Evolutionary conservation across 2,113 vertebrate species (phyloP).

Genomic region (Scatophagus argus): DNA sequence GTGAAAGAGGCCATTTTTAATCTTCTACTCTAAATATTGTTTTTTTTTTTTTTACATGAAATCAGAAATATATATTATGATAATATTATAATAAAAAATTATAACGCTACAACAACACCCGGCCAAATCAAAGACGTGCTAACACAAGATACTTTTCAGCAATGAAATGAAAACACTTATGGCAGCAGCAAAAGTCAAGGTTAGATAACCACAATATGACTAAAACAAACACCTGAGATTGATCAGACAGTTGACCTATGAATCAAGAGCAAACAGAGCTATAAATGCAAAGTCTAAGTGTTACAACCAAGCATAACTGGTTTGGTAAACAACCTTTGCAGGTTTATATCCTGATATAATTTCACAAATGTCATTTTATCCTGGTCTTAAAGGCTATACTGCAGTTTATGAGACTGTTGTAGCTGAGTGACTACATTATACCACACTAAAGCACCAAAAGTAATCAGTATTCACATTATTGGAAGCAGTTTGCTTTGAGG

Average conservation of each 20-base stretch:
- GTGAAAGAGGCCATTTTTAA: neutral
- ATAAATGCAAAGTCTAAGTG: neutral
- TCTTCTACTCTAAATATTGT: neutral
- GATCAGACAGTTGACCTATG: neutral
- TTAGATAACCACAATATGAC: neutral
- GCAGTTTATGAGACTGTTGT: neutral
- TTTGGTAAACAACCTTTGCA: neutral
- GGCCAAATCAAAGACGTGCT: neutral
- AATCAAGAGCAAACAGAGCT: neutral
- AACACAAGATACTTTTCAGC: neutral
- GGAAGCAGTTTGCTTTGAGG: neutral
- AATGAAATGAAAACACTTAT: neutral
- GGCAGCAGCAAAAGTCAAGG: neutral
- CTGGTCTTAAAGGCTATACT: neutral
- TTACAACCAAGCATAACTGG: neutral
- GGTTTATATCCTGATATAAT: neutral
- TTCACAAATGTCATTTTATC: neutral
- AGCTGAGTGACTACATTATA: neutral
- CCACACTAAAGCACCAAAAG: neutral
- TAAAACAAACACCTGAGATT: neutral
- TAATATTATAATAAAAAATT: too few species aligned
- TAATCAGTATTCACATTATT: constrained; percentile 10
- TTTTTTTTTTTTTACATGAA: neutral
- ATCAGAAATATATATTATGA: too few species aligned
- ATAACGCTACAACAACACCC: neutral